Percentiles rank a stretch among this genome's conserved stretches.
These are phyloP conservation scores for Pristionchus exspectatus DNA, from an alignment of 2,888 invertebrate species.

Conservation along the genomic window DNA sequence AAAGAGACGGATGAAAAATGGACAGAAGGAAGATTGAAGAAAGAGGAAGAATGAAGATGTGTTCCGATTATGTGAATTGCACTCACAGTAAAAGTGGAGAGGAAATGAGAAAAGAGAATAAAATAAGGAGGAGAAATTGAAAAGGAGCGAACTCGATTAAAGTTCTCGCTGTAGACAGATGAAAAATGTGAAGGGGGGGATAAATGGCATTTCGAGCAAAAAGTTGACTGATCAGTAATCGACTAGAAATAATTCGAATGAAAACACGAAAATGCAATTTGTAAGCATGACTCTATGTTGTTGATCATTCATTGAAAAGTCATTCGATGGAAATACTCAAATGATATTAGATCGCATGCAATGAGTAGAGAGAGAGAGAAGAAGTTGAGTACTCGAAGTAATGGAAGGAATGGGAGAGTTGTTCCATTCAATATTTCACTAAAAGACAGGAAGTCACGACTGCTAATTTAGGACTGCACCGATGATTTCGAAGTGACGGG, in stretches of 20 bases:
- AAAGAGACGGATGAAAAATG: conserved; percentile 37
- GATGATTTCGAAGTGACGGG: conserved; percentile 39
- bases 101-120: conserved; percentile 14
- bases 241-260: background rate
- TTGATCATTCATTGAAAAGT: background rate
- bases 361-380: background rate
- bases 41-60: too few relatives aligned
- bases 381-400: background rate
- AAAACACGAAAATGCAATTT: background rate
- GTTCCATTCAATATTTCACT: background rate
- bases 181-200: background rate
- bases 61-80: conserved; percentile 11
- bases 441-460: conserved; percentile 35
- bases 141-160: conserved; percentile 39
- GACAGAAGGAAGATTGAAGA: conserved; percentile 11
- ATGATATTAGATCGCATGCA: background rate
- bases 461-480: background rate
- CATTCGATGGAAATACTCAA: background rate
- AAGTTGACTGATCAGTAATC: background rate
- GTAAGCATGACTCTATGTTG: background rate
- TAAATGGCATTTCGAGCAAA: background rate
- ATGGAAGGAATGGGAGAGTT: conserved; percentile 17
- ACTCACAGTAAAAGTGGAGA: background rate
- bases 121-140: conserved; percentile 1
- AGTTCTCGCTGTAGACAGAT: background rate